Base-by-base conservation (phyloP, 2,888 invertebrate species). In the Lutraria lutraria region DNA sequence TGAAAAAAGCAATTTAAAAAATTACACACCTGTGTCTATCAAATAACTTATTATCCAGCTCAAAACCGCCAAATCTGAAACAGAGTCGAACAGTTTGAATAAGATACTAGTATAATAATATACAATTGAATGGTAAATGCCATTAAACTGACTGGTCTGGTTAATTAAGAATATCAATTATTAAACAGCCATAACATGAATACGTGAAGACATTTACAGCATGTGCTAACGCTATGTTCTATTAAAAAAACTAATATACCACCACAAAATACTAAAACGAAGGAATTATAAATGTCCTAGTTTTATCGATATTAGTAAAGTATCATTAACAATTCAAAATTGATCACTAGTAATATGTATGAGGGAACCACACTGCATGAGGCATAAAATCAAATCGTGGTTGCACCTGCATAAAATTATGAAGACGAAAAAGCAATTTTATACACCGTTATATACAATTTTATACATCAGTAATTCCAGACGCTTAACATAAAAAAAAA, bases 11-110 rank as follows among this genome's bases (percentile, higher is more conserved):
- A 76, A 15, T 19, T 76, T 34, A 76, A 34, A 16, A 0, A 76
- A 34, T 31, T 76, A 76, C 76, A 31, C 29, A 76, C 76, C 76
- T 76, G 76, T 25, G 76, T 76, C 76, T 34, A 76, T 31, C 76
- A 76, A 15, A 21, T 76, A 76, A 15, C 31, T 31, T 6, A 76
- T 21, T 34, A 76, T 76, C 29, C 76, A 76, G 76, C 76, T 25
- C 31, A 76, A 19, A 4, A 76, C 21, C 16, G 76, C 19, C 15
- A 76, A 15, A 31, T 31, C 76, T 76, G 76, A 76, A 76, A 34
- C 12, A 76, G 0, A 68, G n/a, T n/a, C n/a, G 76, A 34, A 15
- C 21, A 63, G 21, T 25, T 63, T 3, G n/a, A 63, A n/a, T 56
- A 21, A 19, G 21, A 56, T 3, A 21, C 12, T 6, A n/a, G n/a